phyloP scores from a whole-genome alignment of 1,140 invertebrate species.

The Drosophila sturtevanti region DNA sequence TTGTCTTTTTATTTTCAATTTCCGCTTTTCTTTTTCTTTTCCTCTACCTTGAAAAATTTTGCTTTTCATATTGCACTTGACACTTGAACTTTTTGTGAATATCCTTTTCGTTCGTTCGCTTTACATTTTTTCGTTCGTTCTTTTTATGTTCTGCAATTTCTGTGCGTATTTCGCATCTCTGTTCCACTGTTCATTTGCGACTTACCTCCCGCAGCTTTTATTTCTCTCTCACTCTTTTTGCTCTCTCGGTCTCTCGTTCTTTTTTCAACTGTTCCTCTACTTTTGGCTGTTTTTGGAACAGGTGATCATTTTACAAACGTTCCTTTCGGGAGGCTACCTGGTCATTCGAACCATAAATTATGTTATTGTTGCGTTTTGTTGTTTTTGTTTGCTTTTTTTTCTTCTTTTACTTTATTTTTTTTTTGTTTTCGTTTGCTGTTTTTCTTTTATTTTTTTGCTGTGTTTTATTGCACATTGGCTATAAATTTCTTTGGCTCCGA shows the following conservation, averaged over 20 bases:
- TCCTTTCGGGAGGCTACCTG: constrained; percentile 55
- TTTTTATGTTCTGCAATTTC: too few relatives aligned
- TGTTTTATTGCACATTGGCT: constrained; percentile 38
- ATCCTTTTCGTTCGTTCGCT: background rate
- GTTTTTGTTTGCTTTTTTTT: constrained; percentile 11
- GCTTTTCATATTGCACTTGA: background rate
- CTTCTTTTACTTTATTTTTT: background rate
- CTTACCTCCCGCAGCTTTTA: constrained; percentile 48
- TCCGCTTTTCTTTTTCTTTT: background rate
- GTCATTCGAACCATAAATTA: constrained; percentile 67
- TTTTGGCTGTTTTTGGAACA: constrained; percentile 48
- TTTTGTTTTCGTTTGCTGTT: background rate
- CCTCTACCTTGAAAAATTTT: background rate
- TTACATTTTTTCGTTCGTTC: background rate
- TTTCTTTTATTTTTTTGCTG: constrained; percentile 16
- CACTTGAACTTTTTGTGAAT: background rate
- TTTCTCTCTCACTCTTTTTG: constrained; percentile 27
- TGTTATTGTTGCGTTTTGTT: constrained; percentile 61
- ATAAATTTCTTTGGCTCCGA: constrained; percentile 52
- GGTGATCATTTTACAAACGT: constrained; percentile 75
- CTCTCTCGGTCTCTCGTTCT: constrained; percentile 12
- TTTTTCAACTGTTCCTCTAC: background rate
- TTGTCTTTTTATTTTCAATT: background rate
- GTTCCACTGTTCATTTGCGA: constrained; percentile 30
- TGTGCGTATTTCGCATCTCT: background rate